Evolutionary conservation across 2,888 invertebrate species (phyloP).

Genomic region (Theretra japonica): DNA sequence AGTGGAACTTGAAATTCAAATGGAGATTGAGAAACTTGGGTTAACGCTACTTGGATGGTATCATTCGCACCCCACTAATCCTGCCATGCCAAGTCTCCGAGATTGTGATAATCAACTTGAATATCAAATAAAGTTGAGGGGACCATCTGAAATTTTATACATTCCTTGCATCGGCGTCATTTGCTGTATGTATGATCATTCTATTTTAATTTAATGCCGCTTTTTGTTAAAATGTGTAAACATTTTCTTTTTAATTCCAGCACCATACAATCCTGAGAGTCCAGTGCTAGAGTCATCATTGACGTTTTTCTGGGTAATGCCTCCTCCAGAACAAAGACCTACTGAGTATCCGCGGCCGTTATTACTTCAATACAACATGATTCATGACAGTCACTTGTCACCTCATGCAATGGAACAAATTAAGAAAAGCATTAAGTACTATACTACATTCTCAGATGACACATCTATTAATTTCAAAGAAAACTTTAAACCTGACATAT

Average conservation of each 20-base stretch:
- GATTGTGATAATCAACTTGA: constrained; percentile 97
- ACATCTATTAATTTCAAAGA: constrained; percentile 80
- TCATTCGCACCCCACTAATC: constrained; percentile 95
- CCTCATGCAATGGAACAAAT: constrained; percentile 94
- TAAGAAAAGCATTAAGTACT: constrained; percentile 93
- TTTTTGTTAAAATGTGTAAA: neutral
- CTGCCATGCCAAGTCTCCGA: constrained; percentile 93
- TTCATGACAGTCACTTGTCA: constrained; percentile 92
- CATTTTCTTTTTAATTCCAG: constrained; percentile 74
- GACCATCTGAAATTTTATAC: constrained; percentile 95
- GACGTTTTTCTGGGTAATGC: constrained; percentile 96
- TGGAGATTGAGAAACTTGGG: constrained; percentile 92
- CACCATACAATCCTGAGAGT: constrained; percentile 93
- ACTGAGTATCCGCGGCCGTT: constrained; percentile 97
- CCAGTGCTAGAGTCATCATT: constrained; percentile 92
- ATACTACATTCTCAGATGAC: constrained; percentile 85
- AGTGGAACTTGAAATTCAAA: constrained; percentile 92
- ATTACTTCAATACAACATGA: constrained; percentile 93
- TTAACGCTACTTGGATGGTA: constrained; percentile 96
- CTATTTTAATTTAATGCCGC: neutral
- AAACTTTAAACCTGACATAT: constrained; percentile 88
- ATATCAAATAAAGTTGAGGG: constrained; percentile 97
- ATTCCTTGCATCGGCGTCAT: constrained; percentile 96
- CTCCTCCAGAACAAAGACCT: constrained; percentile 96
- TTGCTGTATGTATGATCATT: constrained; percentile 89